A percentile compares a stretch with the other conserved stretches of the same genome.
Evolutionary conservation across 2,888 invertebrate genomes (phyloP).

Genomic region (Sarcophaga variegata): DNA sequence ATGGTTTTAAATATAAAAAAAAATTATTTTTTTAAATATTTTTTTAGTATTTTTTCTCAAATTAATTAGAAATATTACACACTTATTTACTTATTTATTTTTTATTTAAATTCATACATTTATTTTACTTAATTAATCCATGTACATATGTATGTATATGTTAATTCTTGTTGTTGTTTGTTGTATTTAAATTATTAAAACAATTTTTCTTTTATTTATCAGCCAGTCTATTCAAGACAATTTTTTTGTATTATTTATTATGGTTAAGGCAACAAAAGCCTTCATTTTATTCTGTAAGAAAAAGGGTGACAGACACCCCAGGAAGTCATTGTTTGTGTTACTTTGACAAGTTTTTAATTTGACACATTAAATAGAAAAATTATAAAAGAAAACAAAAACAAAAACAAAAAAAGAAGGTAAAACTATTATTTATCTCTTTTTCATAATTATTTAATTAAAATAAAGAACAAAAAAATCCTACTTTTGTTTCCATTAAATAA

Average conservation of each 20-base stretch:
- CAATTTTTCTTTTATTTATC: slow-evolving; percentile 28
- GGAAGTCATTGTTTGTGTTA: slow-evolving; percentile 32
- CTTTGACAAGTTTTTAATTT: slow-evolving; percentile 36
- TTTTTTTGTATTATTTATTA: too few relatives aligned
- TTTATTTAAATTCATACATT: slow-evolving; percentile 12
- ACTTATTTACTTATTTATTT: slow-evolving; percentile 30
- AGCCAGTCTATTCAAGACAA: background rate
- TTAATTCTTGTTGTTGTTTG: too few relatives aligned
- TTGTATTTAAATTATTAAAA: slow-evolving; percentile 1
- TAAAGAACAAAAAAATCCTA: background rate
- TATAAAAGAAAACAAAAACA: background rate
- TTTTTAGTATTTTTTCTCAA: slow-evolving; percentile 14
- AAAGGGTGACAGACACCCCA: background rate
- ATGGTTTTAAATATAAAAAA: background rate
- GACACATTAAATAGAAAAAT: slow-evolving; percentile 37
- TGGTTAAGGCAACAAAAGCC: background rate
- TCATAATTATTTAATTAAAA: slow-evolving; percentile 45
- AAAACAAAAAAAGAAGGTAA: too few relatives aligned
- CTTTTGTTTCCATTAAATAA: too few relatives aligned
- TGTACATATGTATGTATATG: slow-evolving; percentile 18
- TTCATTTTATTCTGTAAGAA: background rate
- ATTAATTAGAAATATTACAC: slow-evolving; percentile 48
- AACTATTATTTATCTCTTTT: slow-evolving; percentile 39
- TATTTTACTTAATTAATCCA: slow-evolving; percentile 29
- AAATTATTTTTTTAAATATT: slow-evolving; percentile 14